Base-by-base conservation (phyloP, 2,888 invertebrate species). In the Eretmocerus hayati region DNA sequence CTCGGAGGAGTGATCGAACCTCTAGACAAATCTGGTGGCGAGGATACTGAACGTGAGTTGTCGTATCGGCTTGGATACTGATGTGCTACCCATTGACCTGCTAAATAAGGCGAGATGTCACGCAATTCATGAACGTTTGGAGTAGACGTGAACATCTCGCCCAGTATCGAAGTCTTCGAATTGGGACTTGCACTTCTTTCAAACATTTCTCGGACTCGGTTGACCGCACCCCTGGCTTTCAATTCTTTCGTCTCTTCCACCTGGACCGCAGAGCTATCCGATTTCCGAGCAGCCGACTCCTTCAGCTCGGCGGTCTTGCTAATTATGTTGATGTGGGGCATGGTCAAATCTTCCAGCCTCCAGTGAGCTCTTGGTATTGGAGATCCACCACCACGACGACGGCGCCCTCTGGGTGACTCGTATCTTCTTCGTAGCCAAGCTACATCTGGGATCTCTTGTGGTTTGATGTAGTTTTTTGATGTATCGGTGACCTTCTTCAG, bases 301-400 rank as follows among this genome's bases (percentile, higher is more conserved):
- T 69, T 67, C 26, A 87, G 71, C 1, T 81, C 77, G 0, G 89
- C 90, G 46, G 87, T 80, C 72, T 90, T 90, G 59, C 90, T 90
- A 59, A 90, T 91, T n/a, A 90, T 83, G 61, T 90, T 89, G 57
- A 90, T 90, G 62, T 87, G 89, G 0, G 90, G 90, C 89, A 90
- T 90, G 55, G 82, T 82, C 13, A 88, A 78, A 63, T 88, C 85
- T 46, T 81, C 81, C 1, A 80, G 74, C 30, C 81, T 76, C 26
- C 86, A 72, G 1, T 82, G 81, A 30, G 79, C 72, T 32, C 79
- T 75, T 8, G 80, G 81, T 42, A 85, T 81, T 13, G 70, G 85
- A 1, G 85, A 80, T n/a, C 75, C 74, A 16, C 75, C 64, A 32
- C 72, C 67, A 26, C 53, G 6, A 77, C 72, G 30, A 74, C 72